Percentiles rank a stretch among this genome's conserved stretches.
phyloP scores from a whole-genome alignment of 2,113 vertebrate genomes.

The Malurus alboscapulatus region DNA sequence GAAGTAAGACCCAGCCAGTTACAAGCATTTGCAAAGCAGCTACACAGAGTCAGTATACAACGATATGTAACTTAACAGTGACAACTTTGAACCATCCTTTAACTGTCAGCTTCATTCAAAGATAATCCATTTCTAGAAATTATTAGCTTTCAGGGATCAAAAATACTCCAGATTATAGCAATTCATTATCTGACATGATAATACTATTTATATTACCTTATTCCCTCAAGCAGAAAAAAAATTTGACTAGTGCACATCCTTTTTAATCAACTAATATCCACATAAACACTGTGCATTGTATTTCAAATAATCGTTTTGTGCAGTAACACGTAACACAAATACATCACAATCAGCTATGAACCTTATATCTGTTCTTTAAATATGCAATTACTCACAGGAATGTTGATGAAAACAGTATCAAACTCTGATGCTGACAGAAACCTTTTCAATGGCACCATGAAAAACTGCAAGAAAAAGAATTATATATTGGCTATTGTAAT shows the following conservation, averaged over 20 bases:
- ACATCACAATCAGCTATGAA: not conserved
- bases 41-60: not conserved
- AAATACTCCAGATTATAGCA: not conserved
- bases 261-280: not conserved
- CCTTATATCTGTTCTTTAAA: not conserved
- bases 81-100: not conserved
- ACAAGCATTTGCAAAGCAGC: not conserved
- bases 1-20: not conserved
- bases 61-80: not conserved
- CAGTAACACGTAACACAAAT: not conserved
- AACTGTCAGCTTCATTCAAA: not conserved
- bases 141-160: not conserved
- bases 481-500: not conserved
- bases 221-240: not conserved
- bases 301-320: not conserved
- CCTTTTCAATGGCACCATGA: constrained; percentile 89
- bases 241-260: not conserved
- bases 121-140: not conserved
- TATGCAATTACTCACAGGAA: constrained; percentile 82
- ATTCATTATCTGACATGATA: not conserved
- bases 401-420: constrained; percentile 93
- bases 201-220: not conserved
- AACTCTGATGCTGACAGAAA: constrained; percentile 85
- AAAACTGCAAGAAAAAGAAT: constrained; percentile 80
- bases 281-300: not conserved